phyloP scores from a whole-genome alignment of 2,888 invertebrate genomes.

The Dascillus cervinus region DNA sequence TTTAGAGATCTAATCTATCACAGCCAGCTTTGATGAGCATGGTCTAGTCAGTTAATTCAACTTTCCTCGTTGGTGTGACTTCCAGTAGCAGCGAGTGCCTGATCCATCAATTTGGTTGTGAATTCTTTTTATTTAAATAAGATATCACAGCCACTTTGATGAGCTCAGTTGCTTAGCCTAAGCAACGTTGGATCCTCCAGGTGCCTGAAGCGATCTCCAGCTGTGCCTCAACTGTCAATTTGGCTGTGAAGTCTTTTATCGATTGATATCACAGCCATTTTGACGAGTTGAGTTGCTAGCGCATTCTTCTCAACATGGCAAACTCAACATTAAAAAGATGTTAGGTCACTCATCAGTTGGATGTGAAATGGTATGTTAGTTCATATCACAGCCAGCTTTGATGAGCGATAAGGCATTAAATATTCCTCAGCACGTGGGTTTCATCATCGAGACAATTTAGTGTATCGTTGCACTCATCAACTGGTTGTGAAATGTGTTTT shows the following conservation, averaged over 20 bases:
- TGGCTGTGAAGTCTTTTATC: slow-evolving; percentile 65
- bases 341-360: slow-evolving; percentile 80
- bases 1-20: slow-evolving; percentile 73
- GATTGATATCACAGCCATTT: slow-evolving; percentile 87
- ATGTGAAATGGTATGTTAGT: slow-evolving; percentile 66
- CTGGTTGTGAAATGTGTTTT: slow-evolving; percentile 77
- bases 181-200: slow-evolving; percentile 22
- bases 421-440: no score
- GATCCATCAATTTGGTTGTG: slow-evolving; percentile 85
- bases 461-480: slow-evolving; percentile 61
- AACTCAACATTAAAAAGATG: slow-evolving; percentile 15
- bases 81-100: slow-evolving; percentile 42
- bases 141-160: slow-evolving; percentile 99
- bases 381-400: slow-evolving; percentile 99
- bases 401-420: slow-evolving; percentile 61
- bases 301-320: slow-evolving; percentile 26
- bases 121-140: slow-evolving; percentile 55
- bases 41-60: slow-evolving; percentile 44
- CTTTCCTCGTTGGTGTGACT: not conserved
- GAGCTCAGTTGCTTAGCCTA: slow-evolving; percentile 59
- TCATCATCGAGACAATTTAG: slow-evolving; percentile 1
- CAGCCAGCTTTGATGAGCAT: slow-evolving; percentile 96
- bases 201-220: slow-evolving; percentile 11
- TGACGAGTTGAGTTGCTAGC: slow-evolving; percentile 77
- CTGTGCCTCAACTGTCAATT: slow-evolving; percentile 62